Conservation (phyloP, 2,797 vertebrate species). For the Danio choprae region DNA sequence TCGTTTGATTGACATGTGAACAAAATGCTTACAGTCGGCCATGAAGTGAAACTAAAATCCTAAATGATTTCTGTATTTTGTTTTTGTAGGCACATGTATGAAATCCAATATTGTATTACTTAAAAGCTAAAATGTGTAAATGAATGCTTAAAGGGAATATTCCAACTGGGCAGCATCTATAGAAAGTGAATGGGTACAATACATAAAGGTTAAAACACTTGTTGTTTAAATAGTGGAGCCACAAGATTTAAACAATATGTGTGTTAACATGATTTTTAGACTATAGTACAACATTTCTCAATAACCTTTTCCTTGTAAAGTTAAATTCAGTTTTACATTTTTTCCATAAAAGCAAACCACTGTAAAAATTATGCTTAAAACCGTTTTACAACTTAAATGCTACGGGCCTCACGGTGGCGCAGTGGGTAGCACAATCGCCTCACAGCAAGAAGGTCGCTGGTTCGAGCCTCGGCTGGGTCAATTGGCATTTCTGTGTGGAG, state of each 20-base stretch:
- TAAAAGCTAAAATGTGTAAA: neutral
- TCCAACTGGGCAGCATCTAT: neutral
- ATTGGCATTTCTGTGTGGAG: too few species aligned
- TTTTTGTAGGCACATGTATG: neutral
- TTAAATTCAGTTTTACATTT: neutral
- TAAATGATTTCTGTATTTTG: neutral
- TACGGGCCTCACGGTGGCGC: too few species aligned
- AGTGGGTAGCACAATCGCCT: too few species aligned
- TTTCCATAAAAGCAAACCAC: neutral
- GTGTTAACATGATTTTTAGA: neutral
- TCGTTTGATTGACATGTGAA: conserved; percentile 39
- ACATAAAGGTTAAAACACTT: neutral
- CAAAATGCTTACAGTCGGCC: conserved; percentile 25
- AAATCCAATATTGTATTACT: neutral
- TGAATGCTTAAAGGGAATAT: neutral
- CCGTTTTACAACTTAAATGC: neutral
- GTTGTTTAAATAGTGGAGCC: neutral
- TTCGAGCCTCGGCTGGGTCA: too few species aligned
- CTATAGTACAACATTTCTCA: neutral
- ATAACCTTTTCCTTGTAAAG: neutral
- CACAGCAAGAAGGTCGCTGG: too few species aligned
- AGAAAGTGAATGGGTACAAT: neutral
- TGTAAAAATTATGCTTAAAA: neutral
- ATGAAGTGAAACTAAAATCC: neutral
- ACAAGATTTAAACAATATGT: neutral